phyloP scores from a whole-genome alignment of 2,113 vertebrate genomes.

The Sclerurus mexicanus region DNA sequence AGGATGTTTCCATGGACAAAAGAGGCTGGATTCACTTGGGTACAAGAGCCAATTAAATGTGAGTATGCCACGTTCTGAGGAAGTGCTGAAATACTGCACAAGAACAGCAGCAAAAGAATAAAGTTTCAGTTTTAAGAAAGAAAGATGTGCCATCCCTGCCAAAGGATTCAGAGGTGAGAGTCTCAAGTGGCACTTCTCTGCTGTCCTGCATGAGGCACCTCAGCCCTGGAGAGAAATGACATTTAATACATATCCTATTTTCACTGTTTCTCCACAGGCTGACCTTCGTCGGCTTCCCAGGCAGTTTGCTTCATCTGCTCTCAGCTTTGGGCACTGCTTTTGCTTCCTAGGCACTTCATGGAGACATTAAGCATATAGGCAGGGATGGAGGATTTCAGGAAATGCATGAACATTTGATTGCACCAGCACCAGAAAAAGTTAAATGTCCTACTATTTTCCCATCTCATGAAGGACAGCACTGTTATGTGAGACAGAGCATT shows the following conservation, averaged over 20 bases:
- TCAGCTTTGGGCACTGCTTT: not conserved
- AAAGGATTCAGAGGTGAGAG: not conserved
- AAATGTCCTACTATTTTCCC: not conserved
- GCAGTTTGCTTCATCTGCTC: not conserved
- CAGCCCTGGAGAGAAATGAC: not conserved
- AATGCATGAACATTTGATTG: accelerated
- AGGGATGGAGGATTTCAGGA: not conserved
- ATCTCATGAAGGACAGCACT: not conserved
- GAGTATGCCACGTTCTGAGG: not conserved
- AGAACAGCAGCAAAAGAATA: not conserved
- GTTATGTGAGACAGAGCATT: not conserved
- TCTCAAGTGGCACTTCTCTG: not conserved
- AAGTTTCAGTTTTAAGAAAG: not conserved
- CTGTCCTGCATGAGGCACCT: not conserved
- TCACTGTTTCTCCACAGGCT: not conserved
- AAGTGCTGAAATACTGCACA: not conserved
- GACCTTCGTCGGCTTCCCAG: not conserved
- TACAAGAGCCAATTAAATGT: not conserved
- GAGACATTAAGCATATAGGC: not conserved
- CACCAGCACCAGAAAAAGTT: not conserved
- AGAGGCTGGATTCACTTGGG: not conserved
- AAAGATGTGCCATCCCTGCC: not conserved
- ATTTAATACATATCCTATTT: not conserved
- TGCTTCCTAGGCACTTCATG: not conserved
- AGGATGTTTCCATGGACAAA: not conserved